These are phyloP conservation scores for Uropetala carovei DNA, from an alignment of 2,888 invertebrate genomes.

Conservation along the genomic window DNA sequence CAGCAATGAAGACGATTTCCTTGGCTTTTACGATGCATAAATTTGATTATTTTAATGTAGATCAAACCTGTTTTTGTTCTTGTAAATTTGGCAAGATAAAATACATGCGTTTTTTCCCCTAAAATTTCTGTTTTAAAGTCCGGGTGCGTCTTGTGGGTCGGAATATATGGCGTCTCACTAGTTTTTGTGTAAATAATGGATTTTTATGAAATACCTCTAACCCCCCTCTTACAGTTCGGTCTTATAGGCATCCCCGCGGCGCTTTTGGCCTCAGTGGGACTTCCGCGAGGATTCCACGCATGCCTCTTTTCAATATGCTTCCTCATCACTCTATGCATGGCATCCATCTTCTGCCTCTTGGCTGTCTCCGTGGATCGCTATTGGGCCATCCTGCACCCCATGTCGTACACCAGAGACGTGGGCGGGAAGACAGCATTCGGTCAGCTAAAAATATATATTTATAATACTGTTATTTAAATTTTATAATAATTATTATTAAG, in stretches of 20 bases:
- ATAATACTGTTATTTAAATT: too few relatives aligned
- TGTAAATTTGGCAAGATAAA: too few relatives aligned
- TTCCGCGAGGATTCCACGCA: slow-evolving; percentile 87
- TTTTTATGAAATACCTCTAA: slow-evolving; percentile 61
- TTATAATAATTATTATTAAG: too few relatives aligned
- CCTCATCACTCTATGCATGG: slow-evolving; percentile 91
- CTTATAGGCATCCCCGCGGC: slow-evolving; percentile 90
- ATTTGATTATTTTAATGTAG: too few relatives aligned
- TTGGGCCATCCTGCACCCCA: slow-evolving; percentile 94
- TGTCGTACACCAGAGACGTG: slow-evolving; percentile 93
- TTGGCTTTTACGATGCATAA: too few relatives aligned
- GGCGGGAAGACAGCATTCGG: slow-evolving; percentile 91
- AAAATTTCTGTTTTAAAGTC: too few relatives aligned
- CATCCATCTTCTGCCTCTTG: slow-evolving; percentile 93
- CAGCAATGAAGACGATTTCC: too few relatives aligned
- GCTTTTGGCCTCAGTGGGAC: slow-evolving; percentile 85
- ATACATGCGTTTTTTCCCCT: too few relatives aligned
- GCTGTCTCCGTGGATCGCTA: slow-evolving; percentile 95
- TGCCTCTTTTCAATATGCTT: slow-evolving; percentile 92
- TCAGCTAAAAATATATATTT: slow-evolving; percentile 76
- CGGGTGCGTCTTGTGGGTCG: too few relatives aligned
- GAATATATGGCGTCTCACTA: too few relatives aligned
- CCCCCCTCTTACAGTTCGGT: slow-evolving; percentile 75
- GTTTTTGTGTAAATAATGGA: too few relatives aligned
- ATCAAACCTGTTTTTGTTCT: too few relatives aligned